Conservation (phyloP, 2,797 vertebrate genomes). For the Crax fasciolata region DNA sequence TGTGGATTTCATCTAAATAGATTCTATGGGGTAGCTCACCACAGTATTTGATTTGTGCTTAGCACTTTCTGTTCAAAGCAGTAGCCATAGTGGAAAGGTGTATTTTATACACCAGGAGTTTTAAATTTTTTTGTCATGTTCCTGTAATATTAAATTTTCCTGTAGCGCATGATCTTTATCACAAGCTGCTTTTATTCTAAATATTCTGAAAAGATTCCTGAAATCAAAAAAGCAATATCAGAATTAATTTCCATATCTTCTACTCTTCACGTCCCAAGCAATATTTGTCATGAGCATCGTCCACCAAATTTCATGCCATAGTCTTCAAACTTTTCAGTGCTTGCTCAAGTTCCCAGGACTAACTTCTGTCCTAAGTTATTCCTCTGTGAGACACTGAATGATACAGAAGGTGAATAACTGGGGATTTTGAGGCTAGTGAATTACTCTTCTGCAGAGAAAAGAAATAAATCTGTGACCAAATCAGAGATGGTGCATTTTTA, state of each 20-base stretch:
- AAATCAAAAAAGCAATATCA: background rate
- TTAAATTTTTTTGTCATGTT: constrained; percentile 8
- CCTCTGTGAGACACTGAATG: background rate
- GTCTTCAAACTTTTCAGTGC: background rate
- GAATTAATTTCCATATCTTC: background rate
- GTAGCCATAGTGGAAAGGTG: background rate
- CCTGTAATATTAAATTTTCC: background rate
- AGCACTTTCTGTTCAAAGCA: background rate
- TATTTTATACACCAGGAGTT: background rate
- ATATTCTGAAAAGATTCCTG: background rate
- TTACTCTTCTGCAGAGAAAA: background rate
- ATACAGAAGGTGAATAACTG: background rate
- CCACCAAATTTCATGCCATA: background rate
- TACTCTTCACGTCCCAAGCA: background rate
- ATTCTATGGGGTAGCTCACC: background rate
- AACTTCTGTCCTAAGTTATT: background rate
- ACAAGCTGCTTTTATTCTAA: background rate
- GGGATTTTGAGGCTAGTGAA: background rate
- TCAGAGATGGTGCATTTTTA: background rate
- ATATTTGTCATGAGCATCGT: background rate
- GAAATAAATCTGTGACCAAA: background rate
- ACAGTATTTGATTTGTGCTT: background rate
- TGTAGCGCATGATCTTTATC: background rate
- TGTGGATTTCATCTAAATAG: background rate
- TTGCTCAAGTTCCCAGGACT: background rate